Percentiles rank a stretch among this genome's conserved stretches.
These are phyloP conservation scores for Drosophila rhopaloa DNA, from an alignment of 1,140 invertebrate genomes.

Conservation along the genomic window DNA sequence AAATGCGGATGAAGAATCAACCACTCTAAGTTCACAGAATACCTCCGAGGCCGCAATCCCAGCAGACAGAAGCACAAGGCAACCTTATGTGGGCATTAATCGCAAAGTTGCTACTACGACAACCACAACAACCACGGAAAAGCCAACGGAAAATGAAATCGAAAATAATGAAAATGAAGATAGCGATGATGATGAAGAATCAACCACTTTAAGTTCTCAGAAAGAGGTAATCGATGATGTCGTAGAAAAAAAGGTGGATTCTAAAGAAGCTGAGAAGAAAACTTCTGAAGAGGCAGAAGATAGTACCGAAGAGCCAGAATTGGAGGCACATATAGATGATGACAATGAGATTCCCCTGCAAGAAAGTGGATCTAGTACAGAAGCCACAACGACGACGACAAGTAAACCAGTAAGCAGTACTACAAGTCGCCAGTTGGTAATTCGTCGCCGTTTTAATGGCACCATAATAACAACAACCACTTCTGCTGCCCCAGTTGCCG, in stretches of 20 bases:
- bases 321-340: conserved; percentile 28
- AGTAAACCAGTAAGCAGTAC: neutral
- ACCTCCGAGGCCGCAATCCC: no score
- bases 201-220: conserved; percentile 1
- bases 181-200: neutral
- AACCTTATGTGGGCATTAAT: conserved; percentile 26
- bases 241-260: neutral
- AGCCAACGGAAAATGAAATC: conserved; percentile 1
- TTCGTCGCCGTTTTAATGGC: conserved; percentile 42
- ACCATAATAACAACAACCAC: conserved; percentile 15
- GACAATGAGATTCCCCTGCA: conserved; percentile 30
- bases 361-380: conserved; percentile 5
- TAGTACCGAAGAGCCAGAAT: conserved; percentile 19
- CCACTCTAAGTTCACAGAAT: neutral
- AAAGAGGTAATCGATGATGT: neutral
- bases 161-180: neutral
- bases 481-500: neutral
- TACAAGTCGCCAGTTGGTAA: conserved; percentile 31
- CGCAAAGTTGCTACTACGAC: conserved; percentile 18
- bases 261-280: neutral
- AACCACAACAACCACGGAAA: conserved; percentile 20
- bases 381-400: neutral
- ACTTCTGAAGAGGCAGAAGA: conserved; percentile 1
- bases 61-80: conserved; percentile 6
- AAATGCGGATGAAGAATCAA: neutral